Evolutionary conservation across 92 coral and sea anemone genomes (phyloP), one percentile per base, ranked within the genome.

Genomic region (Phenganax marumi): DNA sequence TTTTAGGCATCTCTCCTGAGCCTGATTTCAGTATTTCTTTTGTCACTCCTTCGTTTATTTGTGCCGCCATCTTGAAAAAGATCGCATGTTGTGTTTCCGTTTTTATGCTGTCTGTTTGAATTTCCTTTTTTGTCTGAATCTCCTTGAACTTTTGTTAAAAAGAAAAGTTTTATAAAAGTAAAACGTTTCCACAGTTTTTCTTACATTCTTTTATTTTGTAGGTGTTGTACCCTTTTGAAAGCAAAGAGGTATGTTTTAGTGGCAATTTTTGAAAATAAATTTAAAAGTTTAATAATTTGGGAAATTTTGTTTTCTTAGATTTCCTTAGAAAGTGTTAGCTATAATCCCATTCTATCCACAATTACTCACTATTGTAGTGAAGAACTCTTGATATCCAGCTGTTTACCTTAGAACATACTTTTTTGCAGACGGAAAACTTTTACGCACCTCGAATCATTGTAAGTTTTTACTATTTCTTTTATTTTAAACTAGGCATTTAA

Each of bases 21-120:
- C 90, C 90, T 17, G 82, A 61, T 51, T 55, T 64, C 13, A 88
- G 7, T 8, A 84, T 16, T 17, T 79, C 85, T 55, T 88, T 74
- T 10, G 83, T 78, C 72, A 78, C 83, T 78, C 83, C 83, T 43
- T 78, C 83, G 58, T 72, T 61, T 1, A 78, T 52, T 50, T 60
- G 71, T 39, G 72, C 39, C 58, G 83, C 83, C 83, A 78, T 78
- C 23, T 54, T 48, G 25, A 52, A 56, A 16, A 1, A 50, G 47
- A 3, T 25, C 17, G 11, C 49, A 63, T 18, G 17, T 8, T 56
- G 63, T 14, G 21, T 56, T 14, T 56, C 63, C 43, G 43, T 33
- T 33, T 33, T 33, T 33, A 33, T 1, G 43, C 43, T 2, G 2
- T 33, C 43, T 33, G 43, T 33, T 33, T 5, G 43, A 33, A 33